phyloP scores from a whole-genome alignment of 92 coral and sea anemone genomes.

The Paramuricea clavata region DNA sequence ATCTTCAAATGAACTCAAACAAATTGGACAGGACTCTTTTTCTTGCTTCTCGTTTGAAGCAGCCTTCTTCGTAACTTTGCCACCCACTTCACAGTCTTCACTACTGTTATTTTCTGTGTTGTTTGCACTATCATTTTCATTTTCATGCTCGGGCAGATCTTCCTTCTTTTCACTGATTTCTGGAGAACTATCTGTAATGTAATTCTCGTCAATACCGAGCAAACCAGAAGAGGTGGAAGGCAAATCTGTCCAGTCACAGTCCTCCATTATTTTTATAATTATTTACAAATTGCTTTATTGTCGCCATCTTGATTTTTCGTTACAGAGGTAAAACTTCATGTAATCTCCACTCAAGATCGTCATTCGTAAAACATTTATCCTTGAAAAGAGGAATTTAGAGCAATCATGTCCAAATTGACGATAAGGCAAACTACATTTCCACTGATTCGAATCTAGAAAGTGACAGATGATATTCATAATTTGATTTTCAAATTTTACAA shows the following conservation, averaged over 20 bases:
- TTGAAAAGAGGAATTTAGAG: no score
- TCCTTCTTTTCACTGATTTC: not conserved
- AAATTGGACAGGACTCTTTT: constrained; percentile 88
- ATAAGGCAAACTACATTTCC: no score
- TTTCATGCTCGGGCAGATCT: not conserved
- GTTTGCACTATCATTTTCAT: not conserved
- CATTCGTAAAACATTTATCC: no score
- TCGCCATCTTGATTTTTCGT: not conserved
- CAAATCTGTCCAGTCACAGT: constrained; percentile 31
- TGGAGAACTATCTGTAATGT: not conserved
- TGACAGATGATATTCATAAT: no score
- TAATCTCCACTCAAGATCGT: not conserved
- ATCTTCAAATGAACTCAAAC: constrained; percentile 91
- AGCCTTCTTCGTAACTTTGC: not conserved
- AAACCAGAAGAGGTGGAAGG: constrained; percentile 7
- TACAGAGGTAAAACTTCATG: not conserved
- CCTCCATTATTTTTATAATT: not conserved
- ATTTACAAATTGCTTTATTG: not conserved
- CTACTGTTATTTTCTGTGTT: not conserved
- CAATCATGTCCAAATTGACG: no score
- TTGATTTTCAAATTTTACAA: no score
- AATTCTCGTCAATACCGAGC: not conserved
- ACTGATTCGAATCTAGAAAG: no score
- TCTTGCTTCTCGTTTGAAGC: constrained; percentile 59
- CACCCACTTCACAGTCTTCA: not conserved